Percentiles rank a stretch among this genome's conserved stretches.
phyloP scores from a whole-genome alignment of 2,797 vertebrate species.

The Lerista edwardsae region DNA sequence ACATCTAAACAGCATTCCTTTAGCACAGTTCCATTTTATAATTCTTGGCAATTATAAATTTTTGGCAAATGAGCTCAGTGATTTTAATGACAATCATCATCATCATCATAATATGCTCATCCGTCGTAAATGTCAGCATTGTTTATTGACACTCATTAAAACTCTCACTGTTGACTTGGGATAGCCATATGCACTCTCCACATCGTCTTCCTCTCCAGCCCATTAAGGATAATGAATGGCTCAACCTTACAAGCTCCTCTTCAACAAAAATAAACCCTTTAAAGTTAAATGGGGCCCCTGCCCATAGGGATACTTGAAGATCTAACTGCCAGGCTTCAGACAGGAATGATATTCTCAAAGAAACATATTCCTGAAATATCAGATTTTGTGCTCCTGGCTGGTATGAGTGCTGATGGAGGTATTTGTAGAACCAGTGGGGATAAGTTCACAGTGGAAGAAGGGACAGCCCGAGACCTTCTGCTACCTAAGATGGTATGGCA shows the following conservation, averaged over 20 bases:
- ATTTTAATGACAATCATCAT: constrained; percentile 36
- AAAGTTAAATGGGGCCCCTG: constrained; percentile 2
- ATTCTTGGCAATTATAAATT: constrained; percentile 12
- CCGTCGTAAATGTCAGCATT: constrained; percentile 23
- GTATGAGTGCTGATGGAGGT: too few species aligned
- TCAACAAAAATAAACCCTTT: constrained; percentile 24
- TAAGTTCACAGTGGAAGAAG: too few species aligned
- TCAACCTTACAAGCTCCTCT: constrained; percentile 14
- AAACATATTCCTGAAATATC: not conserved
- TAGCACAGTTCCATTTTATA: constrained; percentile 6
- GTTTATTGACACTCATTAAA: constrained; percentile 33
- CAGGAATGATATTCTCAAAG: not conserved
- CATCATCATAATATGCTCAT: constrained; percentile 29
- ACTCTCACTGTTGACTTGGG: constrained; percentile 31
- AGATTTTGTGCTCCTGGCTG: not conserved
- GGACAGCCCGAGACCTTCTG: too few species aligned
- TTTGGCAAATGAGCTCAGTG: not conserved
- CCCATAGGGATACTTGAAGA: not conserved
- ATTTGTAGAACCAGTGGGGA: not conserved
- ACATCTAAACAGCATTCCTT: not conserved
- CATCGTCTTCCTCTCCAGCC: not conserved
- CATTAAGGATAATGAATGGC: constrained; percentile 15
- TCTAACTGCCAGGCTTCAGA: not conserved
- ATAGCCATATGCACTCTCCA: constrained; percentile 29
- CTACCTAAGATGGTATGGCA: too few species aligned